Percentiles rank a stretch among this genome's conserved stretches.
Evolutionary conservation across 2,797 vertebrate species (phyloP).

Genomic region (Hafferia zeledoni): DNA sequence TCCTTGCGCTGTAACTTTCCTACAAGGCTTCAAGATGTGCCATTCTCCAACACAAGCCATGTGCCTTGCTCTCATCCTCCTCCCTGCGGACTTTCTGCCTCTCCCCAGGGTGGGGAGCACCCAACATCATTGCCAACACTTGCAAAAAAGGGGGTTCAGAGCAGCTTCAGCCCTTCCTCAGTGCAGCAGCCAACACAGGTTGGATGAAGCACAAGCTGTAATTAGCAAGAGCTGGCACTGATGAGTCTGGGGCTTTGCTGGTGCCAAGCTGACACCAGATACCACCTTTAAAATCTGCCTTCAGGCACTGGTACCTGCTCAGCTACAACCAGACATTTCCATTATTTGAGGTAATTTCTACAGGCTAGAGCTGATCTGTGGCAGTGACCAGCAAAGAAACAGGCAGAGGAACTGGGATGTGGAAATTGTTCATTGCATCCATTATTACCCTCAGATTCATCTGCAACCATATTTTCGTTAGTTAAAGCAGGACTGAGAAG

Average conservation of each 20-base stretch:
- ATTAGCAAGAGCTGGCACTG: background rate
- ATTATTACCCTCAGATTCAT: background rate
- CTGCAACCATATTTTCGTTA: background rate
- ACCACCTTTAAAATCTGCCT: background rate
- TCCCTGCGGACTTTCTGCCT: background rate
- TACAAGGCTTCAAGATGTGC: rapidly evolving
- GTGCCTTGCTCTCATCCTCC: background rate
- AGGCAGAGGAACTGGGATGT: background rate
- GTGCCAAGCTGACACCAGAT: background rate
- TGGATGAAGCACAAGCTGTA: background rate
- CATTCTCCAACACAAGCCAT: rapidly evolving
- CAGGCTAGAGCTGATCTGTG: background rate
- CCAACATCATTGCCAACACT: rapidly evolving
- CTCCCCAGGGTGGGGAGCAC: background rate
- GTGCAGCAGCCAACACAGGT: rapidly evolving
- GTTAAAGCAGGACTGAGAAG: background rate
- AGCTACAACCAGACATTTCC: background rate
- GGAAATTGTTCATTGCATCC: background rate
- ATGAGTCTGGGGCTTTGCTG: background rate
- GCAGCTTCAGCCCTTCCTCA: background rate
- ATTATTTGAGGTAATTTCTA: background rate
- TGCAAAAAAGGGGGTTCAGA: background rate
- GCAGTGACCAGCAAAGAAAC: background rate
- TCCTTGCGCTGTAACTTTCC: rapidly evolving
- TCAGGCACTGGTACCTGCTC: background rate